A percentile compares a stretch with the other conserved stretches of the same genome.
phyloP scores from a whole-genome alignment of 2,797 vertebrate species.

The Galagoides demidoff region DNA sequence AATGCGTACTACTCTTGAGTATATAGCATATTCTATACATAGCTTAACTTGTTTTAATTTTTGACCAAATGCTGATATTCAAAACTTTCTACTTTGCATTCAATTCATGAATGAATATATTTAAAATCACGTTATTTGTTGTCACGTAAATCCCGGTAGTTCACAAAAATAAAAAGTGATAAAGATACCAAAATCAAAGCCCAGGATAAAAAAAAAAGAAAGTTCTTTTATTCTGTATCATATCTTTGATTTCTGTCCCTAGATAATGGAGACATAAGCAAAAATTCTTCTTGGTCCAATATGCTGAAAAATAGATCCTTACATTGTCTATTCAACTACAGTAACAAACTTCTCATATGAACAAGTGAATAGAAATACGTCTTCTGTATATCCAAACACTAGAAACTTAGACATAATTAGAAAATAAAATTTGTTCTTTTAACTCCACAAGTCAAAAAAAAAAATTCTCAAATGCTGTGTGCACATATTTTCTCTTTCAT shows the following conservation, averaged over 20 bases:
- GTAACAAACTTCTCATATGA: background rate
- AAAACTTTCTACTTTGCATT: background rate
- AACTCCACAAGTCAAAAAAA: background rate
- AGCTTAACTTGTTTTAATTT: conserved; percentile 12
- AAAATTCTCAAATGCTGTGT: background rate
- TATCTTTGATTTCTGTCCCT: background rate
- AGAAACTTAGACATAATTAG: conserved; percentile 2
- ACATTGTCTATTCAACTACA: background rate
- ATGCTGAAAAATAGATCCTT: background rate
- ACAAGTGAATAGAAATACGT: background rate
- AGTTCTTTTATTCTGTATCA: background rate
- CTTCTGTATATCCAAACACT: background rate
- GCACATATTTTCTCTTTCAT: background rate
- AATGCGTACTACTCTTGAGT: background rate
- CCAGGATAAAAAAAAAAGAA: background rate
- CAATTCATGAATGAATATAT: background rate
- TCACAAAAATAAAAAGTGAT: background rate
- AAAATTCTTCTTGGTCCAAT: background rate
- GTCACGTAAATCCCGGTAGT: background rate
- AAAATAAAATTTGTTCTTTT: conserved; percentile 8
- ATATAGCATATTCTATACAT: background rate
- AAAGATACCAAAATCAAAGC: background rate
- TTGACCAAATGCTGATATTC: background rate
- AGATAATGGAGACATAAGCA: background rate
- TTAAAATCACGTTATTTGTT: background rate